These are phyloP conservation scores for Liparis tanakae DNA, from an alignment of 2,797 vertebrate species.

Conservation along the genomic window DNA sequence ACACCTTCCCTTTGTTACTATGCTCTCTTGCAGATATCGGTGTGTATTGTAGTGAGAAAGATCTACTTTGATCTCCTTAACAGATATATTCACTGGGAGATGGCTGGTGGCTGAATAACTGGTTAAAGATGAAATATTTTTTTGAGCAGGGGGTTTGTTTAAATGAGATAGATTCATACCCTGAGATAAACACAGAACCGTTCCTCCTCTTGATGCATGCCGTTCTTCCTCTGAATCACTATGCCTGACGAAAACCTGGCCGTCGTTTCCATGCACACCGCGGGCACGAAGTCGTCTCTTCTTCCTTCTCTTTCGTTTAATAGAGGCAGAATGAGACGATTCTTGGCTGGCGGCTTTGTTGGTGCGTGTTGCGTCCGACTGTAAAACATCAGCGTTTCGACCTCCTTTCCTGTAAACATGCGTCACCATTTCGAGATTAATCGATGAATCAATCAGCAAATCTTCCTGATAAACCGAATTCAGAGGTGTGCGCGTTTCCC, in stretches of 20 bases:
- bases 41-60: conserved; percentile 21
- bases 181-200: conserved; percentile 21
- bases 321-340: conserved; percentile 54
- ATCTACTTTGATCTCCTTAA: conserved; percentile 28
- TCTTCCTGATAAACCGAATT: conserved; percentile 15
- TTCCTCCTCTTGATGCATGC: conserved; percentile 34
- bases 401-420: conserved; percentile 35
- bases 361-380: conserved; percentile 20
- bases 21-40: conserved; percentile 23
- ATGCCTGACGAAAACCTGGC: conserved; percentile 35
- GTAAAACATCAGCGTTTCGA: background rate
- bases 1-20: conserved; percentile 17
- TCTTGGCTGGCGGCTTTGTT: conserved; percentile 37
- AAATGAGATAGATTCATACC: conserved; percentile 29
- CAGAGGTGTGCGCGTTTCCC: conserved; percentile 25
- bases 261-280: conserved; percentile 44
- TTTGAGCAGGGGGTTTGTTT: conserved; percentile 34
- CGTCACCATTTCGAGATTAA: conserved; percentile 15
- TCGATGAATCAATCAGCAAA: background rate
- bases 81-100: conserved; percentile 25
- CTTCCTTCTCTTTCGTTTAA: conserved; percentile 79
- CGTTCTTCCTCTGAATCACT: conserved; percentile 75
- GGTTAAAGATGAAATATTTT: conserved; percentile 10
- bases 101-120: conserved; percentile 24
- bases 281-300: conserved; percentile 74